Evolutionary conservation across 2,888 invertebrate genomes (phyloP), one percentile per base, ranked within the genome.

Genomic region (Odontothrips loti): DNA sequence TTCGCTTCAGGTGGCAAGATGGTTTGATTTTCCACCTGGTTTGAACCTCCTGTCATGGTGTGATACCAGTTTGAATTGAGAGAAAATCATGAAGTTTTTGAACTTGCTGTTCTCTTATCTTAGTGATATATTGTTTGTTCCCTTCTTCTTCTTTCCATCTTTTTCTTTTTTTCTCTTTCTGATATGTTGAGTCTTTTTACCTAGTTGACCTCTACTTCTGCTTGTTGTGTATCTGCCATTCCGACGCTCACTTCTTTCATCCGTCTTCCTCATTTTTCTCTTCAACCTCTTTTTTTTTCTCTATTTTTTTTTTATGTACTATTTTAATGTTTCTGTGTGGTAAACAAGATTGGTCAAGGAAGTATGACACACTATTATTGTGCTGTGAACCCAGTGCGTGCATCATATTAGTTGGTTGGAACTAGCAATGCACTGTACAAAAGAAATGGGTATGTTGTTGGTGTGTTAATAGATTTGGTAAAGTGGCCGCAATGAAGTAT

Each of bases 21-120:
- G n/a, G n/a, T n/a, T n/a, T n/a, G 20, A 58, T 58, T 82, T 87
- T 75, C 23, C 17, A 58, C 20, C 27, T 27, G 23, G 27, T 27
- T 75, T 75, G 12, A 75, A 23, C 27, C 27, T 75, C 27, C 12
- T 23, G 23, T 27, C 23, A 12, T 27, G 68, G 68, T 27, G 68
- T 75, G 68, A 75, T 75, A 75, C 23, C 68, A 75, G 6, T 58
- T 58, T 75, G 27, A 75, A 75, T 75, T 27, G 8, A 23, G 12
- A 75, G 68, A 75, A 27, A 23, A 75, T 58, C 58, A 58, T 58
- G 15, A 75, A 12, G 58, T 58, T 58, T 10, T 75, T 11, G 68
- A 75, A 75, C 23, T 75, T 27, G 12, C 68, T 75, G 58, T 27
- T 75, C 23, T 23, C 12, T 75, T 75, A 11, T 68, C n/a, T 68